Evolutionary conservation across 2,797 vertebrate genomes (phyloP).

Genomic region (Tangara arthus): DNA sequence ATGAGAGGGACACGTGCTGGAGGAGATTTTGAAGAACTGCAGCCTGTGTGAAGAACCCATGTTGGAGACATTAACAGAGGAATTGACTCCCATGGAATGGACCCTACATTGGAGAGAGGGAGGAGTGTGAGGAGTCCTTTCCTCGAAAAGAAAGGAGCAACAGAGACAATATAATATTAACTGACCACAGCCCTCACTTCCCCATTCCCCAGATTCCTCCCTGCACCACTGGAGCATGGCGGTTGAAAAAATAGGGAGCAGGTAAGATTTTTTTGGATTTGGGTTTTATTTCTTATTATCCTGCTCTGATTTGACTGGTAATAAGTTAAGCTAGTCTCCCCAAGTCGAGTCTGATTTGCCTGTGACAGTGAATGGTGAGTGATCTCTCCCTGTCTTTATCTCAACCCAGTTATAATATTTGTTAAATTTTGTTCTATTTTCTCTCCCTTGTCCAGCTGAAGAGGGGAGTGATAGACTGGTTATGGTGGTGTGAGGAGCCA

Average conservation of each 20-base stretch:
- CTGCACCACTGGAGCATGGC: fast-evolving
- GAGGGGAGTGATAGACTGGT: too few relatives aligned
- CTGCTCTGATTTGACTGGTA: background rate
- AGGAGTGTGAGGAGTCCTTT: background rate
- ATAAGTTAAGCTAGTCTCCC: background rate
- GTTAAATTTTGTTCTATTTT: background rate
- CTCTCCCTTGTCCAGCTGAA: background rate
- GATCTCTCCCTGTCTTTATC: background rate
- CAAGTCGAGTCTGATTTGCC: background rate
- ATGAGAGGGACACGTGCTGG: background rate
- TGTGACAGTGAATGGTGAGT: background rate
- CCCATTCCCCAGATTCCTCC: fast-evolving
- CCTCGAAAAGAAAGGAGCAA: background rate
- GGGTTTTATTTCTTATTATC: background rate
- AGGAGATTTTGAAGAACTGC: background rate
- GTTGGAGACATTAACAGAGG: background rate
- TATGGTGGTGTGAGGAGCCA: background rate
- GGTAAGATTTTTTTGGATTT: background rate
- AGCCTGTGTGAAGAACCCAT: fast-evolving
- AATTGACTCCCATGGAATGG: background rate
- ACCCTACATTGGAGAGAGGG: too few relatives aligned
- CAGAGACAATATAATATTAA: background rate
- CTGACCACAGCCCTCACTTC: background rate
- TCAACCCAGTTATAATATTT: background rate
- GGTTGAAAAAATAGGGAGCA: fast-evolving